phyloP scores from a whole-genome alignment of 2,113 vertebrate genomes.

The Furnarius figulus region DNA sequence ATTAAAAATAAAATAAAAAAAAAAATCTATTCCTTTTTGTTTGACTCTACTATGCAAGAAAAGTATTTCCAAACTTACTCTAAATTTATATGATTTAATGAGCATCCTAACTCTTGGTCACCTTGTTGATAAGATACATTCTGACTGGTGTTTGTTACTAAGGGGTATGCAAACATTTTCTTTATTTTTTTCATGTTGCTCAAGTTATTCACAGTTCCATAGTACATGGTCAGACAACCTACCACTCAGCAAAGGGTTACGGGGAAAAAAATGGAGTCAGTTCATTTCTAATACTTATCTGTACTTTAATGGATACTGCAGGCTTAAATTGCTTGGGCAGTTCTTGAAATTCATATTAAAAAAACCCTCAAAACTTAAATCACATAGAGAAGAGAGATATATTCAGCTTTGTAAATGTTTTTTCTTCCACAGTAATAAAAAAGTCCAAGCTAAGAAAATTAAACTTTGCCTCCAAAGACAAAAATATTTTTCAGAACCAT shows the following conservation, averaged over 20 bases:
- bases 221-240: background rate
- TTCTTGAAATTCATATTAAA: background rate
- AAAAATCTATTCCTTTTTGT: background rate
- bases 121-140: background rate
- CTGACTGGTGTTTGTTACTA: background rate
- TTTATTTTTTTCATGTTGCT: background rate
- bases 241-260: background rate
- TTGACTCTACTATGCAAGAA: background rate
- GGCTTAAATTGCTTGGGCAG: background rate
- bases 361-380: background rate
- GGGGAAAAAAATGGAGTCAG: background rate
- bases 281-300: background rate
- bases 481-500: background rate
- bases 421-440: background rate
- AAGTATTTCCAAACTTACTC: background rate
- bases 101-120: background rate
- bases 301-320: background rate
- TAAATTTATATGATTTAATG: background rate
- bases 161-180: background rate
- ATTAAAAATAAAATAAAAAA: background rate
- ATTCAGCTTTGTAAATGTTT: background rate
- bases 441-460: background rate
- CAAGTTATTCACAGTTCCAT: background rate
- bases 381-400: background rate
- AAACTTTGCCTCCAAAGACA: background rate